phyloP scores from a whole-genome alignment of 2,797 vertebrate genomes.

The Cirrhinus mrigala region DNA sequence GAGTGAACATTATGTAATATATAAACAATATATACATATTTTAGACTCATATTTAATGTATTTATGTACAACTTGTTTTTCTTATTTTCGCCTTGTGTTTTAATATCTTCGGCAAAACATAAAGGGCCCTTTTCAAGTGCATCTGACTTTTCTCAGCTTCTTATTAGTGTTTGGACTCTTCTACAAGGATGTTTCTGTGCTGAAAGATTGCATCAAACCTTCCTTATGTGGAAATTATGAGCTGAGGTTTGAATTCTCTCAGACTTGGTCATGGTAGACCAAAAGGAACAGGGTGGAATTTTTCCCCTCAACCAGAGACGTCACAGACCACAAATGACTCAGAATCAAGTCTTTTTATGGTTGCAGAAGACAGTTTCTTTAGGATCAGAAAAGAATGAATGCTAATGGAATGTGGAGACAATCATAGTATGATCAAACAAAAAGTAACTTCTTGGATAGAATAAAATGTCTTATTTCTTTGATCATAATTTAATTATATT shows the following conservation, averaged over 20 bases:
- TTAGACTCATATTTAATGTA: too few species aligned
- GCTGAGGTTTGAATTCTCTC: not conserved
- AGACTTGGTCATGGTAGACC: not conserved
- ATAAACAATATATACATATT: not conserved
- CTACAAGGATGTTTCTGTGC: not conserved
- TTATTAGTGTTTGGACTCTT: not conserved
- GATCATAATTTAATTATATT: not conserved
- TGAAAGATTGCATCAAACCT: not conserved
- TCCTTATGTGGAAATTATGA: conserved; percentile 18
- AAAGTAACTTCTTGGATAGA: not conserved
- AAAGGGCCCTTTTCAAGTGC: not conserved
- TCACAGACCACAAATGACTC: not conserved
- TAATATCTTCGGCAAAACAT: not conserved
- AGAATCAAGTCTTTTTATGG: not conserved
- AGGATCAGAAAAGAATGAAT: not conserved
- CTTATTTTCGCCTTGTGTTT: not conserved
- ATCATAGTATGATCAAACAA: not conserved
- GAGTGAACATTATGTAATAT: conserved; percentile 66
- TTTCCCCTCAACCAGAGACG: not conserved
- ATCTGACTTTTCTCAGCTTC: not conserved
- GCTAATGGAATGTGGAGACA: not conserved
- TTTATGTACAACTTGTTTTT: too few species aligned
- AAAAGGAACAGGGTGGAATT: not conserved
- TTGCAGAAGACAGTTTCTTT: not conserved
- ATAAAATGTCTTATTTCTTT: not conserved